These are phyloP conservation scores for Acrocephalus scirpaceus DNA, from an alignment of 2,797 vertebrate species.

Conservation along the genomic window DNA sequence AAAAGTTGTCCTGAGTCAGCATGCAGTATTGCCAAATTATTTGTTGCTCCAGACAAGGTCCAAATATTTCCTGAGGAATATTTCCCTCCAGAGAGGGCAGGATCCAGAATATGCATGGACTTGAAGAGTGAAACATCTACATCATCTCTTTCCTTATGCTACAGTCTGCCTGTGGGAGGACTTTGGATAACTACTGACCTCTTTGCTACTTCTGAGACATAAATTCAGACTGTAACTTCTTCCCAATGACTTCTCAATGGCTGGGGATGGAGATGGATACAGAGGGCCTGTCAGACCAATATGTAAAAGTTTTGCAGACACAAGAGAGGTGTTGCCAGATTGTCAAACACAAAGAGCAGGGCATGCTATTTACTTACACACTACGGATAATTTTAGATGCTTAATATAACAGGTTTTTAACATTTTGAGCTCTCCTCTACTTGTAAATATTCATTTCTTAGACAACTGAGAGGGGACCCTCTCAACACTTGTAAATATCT, in stretches of 20 bases:
- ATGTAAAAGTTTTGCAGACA: not conserved
- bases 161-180: not conserved
- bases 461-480: not conserved
- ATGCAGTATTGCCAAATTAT: not conserved
- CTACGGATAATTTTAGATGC: not conserved
- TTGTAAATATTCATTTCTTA: not conserved
- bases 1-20: not conserved
- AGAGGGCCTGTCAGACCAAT: not conserved
- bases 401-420: not conserved
- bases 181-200: not conserved
- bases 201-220: not conserved
- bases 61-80: not conserved
- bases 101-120: not conserved
- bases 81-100: not conserved
- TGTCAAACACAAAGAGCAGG: not conserved
- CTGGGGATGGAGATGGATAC: rapidly evolving
- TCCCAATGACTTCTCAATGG: not conserved
- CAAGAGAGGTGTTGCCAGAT: not conserved
- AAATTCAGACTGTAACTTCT: not conserved
- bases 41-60: not conserved
- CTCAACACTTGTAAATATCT: not conserved
- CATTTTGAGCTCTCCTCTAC: not conserved
- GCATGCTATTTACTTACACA: not conserved
- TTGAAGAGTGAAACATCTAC: not conserved
- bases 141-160: not conserved